A percentile compares a stretch with the other conserved stretches of the same genome.
Evolutionary conservation across 2,113 vertebrate species (phyloP).

Genomic region (Neogobius melanostomus): DNA sequence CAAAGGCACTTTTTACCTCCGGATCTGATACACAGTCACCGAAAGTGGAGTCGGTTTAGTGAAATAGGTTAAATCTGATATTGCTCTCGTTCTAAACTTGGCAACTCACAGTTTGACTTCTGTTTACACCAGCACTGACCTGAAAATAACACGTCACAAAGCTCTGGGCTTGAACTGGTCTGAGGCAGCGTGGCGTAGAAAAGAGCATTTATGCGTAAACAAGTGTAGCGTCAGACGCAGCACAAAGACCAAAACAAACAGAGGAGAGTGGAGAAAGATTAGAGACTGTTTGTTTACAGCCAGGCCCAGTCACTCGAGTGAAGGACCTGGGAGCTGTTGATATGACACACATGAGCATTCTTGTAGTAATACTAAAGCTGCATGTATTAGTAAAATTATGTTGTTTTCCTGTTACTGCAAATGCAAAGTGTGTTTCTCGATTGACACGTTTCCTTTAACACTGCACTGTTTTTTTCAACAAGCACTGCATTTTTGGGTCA

Average conservation of each 20-base stretch:
- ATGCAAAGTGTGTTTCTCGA: too few relatives aligned
- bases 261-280: slow-evolving; percentile 10
- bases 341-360: not conserved
- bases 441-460: too few relatives aligned
- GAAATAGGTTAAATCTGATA: not conserved
- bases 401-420: too few relatives aligned
- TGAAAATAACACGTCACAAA: not conserved
- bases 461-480: too few relatives aligned
- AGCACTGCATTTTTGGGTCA: too few relatives aligned
- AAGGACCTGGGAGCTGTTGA: not conserved
- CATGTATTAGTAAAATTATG: too few relatives aligned
- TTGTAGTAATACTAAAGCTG: too few relatives aligned
- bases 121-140: not conserved
- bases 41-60: not conserved
- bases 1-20: too few relatives aligned
- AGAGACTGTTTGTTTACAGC: slow-evolving; percentile 16
- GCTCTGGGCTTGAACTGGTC: not conserved
- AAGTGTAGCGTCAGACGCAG: slow-evolving; percentile 43
- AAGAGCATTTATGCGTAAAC: slow-evolving; percentile 42
- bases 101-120: not conserved
- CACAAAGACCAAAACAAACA: slow-evolving; percentile 51
- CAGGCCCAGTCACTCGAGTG: not conserved
- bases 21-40: not conserved
- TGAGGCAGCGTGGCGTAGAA: slow-evolving; percentile 3
- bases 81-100: not conserved